Base-by-base conservation (phyloP, 1,140 invertebrate genomes). In the Mya arenaria region DNA sequence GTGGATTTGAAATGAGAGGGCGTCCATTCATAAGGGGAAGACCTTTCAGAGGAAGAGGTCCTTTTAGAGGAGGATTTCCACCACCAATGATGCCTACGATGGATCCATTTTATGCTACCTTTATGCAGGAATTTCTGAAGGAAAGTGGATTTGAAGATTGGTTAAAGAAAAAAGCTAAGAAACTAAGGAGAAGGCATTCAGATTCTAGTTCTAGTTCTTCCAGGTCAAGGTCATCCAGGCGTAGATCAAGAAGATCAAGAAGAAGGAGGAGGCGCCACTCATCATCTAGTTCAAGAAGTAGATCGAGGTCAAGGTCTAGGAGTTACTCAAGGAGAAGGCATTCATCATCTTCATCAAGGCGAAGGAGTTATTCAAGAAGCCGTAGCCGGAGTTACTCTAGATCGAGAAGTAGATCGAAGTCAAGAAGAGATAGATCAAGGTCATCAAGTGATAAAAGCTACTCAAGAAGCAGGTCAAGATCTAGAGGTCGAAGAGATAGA, bases 21-120 rank as follows among this genome's bases (percentile, higher is more conserved):
- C 25, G 19, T 52, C 48, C 48, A n/a, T 52, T 52, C 48, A 17
- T 23, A 52, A 52, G 48, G 10, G 15, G 60, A 34, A 55, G 75
- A 68, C 62, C 62, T 39, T 78, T 56, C 23, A 2, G 63, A n/a
- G 73, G 73, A 19, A 66, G 63, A 37, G 62, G 41, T 28, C 48
- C 65, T 32, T 78, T 78, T 39, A 48, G 44, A 25, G 63, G 75
- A 25, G 63, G 62, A 10, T 37, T 55, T 65, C 41, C 58, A 32
- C 48, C 48, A 52, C 19, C 25, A 17, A 78, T 78, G 75, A 56
- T 56, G 36, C 41, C 63, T 3, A 60, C 75, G 8, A n/a, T 78
- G 1, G 60, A 78, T 56, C 75, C 75, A 25, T 78, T 78, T 32
- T 68, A 68, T 56, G 63, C 75, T 37, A 56, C 41, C 52, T 68